Evolutionary conservation across 2,888 invertebrate genomes (phyloP).

Genomic region (Drosophila quinaria): DNA sequence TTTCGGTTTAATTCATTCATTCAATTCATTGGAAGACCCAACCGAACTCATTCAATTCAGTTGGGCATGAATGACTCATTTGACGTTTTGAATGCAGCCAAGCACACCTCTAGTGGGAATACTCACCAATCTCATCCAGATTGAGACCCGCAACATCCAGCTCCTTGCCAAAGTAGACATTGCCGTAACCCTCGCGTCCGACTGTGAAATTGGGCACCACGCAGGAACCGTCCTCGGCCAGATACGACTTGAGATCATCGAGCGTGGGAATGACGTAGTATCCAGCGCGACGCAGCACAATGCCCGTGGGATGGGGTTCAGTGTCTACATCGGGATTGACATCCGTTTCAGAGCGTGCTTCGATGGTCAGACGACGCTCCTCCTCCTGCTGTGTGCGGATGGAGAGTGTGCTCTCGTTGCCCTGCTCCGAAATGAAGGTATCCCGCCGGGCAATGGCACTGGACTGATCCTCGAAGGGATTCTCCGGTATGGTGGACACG

Average conservation of each 20-base stretch:
- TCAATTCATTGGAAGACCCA: no score
- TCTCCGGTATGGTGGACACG: conserved; percentile 80
- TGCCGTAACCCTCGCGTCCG: conserved; percentile 96
- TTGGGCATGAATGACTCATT: no score
- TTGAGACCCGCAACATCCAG: conserved; percentile 94
- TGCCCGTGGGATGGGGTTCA: conserved; percentile 90
- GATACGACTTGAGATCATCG: conserved; percentile 91
- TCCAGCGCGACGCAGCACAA: conserved; percentile 91
- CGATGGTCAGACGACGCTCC: conserved; percentile 70
- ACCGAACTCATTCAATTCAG: no score
- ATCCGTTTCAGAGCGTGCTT: conserved; percentile 33
- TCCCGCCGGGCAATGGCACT: conserved; percentile 61
- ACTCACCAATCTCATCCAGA: conserved; percentile 92
- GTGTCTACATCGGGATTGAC: conserved; percentile 27
- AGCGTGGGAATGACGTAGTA: conserved; percentile 96
- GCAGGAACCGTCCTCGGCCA: conserved; percentile 91
- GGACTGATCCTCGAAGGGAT: conserved; percentile 79
- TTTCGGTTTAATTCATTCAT: no score
- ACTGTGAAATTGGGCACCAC: conserved; percentile 94
- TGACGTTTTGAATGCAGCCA: no score
- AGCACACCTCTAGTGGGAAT: no score
- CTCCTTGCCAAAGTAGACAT: conserved; percentile 93
- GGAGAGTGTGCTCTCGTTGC: conserved; percentile 74
- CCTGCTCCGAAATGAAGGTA: conserved; percentile 67
- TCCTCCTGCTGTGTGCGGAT: conserved; percentile 71